Conservation (phyloP, 2,113 vertebrate genomes). For the Campylomormyrus numenius region DNA sequence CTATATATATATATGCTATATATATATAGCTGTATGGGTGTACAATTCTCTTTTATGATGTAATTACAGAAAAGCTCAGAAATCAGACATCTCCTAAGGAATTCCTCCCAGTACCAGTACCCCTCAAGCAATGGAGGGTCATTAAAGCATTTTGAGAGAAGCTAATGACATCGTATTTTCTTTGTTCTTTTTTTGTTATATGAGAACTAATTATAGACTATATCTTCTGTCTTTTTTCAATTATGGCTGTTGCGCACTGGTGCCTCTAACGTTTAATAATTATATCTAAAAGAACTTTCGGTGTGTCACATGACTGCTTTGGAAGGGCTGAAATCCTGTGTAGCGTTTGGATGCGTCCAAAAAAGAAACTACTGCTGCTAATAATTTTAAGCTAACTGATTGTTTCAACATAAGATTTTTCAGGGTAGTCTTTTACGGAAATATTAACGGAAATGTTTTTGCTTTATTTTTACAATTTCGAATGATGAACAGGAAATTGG, state of each 20-base stretch:
- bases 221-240: slow-evolving; percentile 21
- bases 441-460: neutral
- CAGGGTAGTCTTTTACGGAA: neutral
- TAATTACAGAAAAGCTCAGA: slow-evolving; percentile 11
- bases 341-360: neutral
- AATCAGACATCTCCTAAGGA: slow-evolving; percentile 1
- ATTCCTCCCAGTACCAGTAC: slow-evolving; percentile 4
- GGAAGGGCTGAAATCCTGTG: slow-evolving; percentile 16
- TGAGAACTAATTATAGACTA: slow-evolving; percentile 21
- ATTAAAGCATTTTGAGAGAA: slow-evolving; percentile 18
- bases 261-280: slow-evolving; percentile 27
- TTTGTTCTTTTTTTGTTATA: slow-evolving; percentile 5
- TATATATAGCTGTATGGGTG: neutral
- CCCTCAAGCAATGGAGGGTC: neutral
- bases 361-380: neutral
- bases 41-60: neutral
- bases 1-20: neutral
- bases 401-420: neutral
- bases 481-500: neutral
- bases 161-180: neutral
- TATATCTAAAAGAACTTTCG: slow-evolving; percentile 18
- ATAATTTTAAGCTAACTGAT: neutral
- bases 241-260: slow-evolving; percentile 17
- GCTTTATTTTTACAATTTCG: neutral
- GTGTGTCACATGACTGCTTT: slow-evolving; percentile 14